Conservation (phyloP, 2,888 invertebrate genomes). For the Vanessa cardui region DNA sequence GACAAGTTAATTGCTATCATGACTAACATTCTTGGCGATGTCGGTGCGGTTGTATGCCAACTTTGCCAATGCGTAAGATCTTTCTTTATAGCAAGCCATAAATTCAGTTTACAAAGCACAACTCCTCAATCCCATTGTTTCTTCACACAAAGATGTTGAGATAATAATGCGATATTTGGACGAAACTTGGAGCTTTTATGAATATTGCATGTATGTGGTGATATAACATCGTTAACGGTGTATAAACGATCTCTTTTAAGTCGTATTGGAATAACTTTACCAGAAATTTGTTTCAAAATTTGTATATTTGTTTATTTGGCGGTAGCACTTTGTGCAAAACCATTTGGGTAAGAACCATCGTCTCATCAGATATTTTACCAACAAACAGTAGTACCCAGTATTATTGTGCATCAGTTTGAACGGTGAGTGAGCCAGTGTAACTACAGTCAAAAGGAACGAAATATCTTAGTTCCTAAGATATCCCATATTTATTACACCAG, state of each 20-base stretch:
- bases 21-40: constrained; percentile 46
- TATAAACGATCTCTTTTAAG: background rate
- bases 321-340: too few species aligned
- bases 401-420: too few species aligned
- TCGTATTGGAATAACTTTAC: background rate
- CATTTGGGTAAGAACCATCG: too few species aligned
- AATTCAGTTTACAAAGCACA: constrained; percentile 37
- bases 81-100: constrained; percentile 39
- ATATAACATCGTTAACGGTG: background rate
- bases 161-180: constrained; percentile 30
- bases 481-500: too few species aligned
- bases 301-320: too few species aligned
- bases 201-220: constrained; percentile 19
- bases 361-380: too few species aligned
- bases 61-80: constrained; percentile 41
- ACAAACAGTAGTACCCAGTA: too few species aligned
- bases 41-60: constrained; percentile 40
- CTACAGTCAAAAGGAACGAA: too few species aligned
- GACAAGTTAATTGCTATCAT: constrained; percentile 47
- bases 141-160: constrained; percentile 35
- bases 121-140: constrained; percentile 40
- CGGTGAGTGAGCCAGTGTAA: too few species aligned
- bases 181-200: constrained; percentile 32
- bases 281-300: background rate
- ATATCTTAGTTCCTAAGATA: too few species aligned